Percentiles rank a stretch among this genome's conserved stretches.
phyloP scores from a whole-genome alignment of 2,113 vertebrate genomes.

The Pedetes capensis region DNA sequence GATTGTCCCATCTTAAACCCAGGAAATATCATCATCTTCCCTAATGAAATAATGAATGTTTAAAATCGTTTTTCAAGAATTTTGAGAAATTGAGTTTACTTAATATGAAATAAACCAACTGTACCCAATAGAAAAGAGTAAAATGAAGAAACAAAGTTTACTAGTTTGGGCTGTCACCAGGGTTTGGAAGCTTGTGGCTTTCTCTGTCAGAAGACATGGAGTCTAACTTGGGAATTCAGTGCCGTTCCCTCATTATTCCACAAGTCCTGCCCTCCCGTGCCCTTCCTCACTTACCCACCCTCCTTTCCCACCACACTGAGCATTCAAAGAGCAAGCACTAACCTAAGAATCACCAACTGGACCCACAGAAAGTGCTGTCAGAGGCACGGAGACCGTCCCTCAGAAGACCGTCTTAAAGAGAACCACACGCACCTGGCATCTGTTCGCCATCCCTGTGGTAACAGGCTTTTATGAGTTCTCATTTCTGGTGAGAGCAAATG shows the following conservation, averaged over 20 bases:
- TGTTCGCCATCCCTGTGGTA: constrained; percentile 26
- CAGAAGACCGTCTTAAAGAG: neutral
- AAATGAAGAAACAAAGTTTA: neutral
- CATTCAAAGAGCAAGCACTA: neutral
- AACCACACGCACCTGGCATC: neutral
- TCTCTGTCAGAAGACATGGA: neutral
- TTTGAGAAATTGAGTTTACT: too few relatives aligned
- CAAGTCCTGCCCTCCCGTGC: neutral
- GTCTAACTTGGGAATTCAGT: neutral
- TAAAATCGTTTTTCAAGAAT: neutral
- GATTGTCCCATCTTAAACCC: neutral
- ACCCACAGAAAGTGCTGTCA: neutral
- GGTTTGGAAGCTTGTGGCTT: neutral
- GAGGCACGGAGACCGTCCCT: neutral
- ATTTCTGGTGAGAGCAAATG: constrained; percentile 43
- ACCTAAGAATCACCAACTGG: neutral
- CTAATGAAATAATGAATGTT: neutral
- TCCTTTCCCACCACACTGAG: neutral
- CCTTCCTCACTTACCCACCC: neutral
- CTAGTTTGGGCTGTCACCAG: neutral
- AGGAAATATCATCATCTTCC: neutral
- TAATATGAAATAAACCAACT: too few relatives aligned
- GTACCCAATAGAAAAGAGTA: neutral
- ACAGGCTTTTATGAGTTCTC: constrained; percentile 45
- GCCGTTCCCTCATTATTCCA: neutral